A percentile compares a stretch with the other conserved stretches of the same genome.
Evolutionary conservation across 1,140 invertebrate species (phyloP).

Genomic region (Papilio polytes): DNA sequence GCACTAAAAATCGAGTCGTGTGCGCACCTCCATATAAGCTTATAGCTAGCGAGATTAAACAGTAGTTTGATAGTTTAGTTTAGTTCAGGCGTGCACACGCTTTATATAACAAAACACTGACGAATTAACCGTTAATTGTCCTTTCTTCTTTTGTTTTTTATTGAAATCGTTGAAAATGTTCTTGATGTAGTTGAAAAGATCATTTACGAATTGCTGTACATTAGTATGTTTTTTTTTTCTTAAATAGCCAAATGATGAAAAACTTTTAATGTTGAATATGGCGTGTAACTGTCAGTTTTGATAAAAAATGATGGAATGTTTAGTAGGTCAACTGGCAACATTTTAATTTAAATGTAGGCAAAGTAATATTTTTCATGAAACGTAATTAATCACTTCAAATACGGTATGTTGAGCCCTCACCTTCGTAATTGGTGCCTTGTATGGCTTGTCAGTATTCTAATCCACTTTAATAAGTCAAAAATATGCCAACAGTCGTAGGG

Average conservation of each 20-base stretch:
- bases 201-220: background rate
- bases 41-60: too few species aligned
- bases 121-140: too few species aligned
- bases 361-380: constrained; percentile 20
- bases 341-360: constrained; percentile 19
- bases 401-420: background rate
- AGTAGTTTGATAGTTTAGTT: too few species aligned
- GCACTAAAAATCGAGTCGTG: too few species aligned
- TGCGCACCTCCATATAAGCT: too few species aligned
- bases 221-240: background rate
- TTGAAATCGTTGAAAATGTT: background rate
- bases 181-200: background rate
- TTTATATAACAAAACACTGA: background rate
- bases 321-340: constrained; percentile 16
- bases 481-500: background rate
- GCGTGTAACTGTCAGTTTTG: constrained; percentile 21
- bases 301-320: constrained; percentile 20
- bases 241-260: background rate
- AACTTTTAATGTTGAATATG: background rate
- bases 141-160: too few species aligned
- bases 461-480: constrained; percentile 36
- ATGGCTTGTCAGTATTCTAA: constrained; percentile 33
- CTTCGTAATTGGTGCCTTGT: constrained; percentile 29
- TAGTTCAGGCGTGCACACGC: too few species aligned
- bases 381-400: constrained; percentile 34